Conservation (phyloP, 2,888 invertebrate species). For the Steinernema carpocapsae region DNA sequence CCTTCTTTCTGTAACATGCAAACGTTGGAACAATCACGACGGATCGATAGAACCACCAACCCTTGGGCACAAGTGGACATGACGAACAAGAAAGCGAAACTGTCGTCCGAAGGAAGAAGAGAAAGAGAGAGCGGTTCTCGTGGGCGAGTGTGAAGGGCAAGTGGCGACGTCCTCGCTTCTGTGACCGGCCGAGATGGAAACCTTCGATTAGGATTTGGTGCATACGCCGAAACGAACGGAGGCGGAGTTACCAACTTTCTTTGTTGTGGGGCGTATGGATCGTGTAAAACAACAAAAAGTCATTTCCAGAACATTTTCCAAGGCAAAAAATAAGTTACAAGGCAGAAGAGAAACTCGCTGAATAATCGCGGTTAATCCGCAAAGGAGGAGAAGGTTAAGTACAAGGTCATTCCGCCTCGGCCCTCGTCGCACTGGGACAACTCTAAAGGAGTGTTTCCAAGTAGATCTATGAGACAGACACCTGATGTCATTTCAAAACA, state of each 20-base stretch:
- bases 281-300: no score
- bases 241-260: constrained; percentile 19
- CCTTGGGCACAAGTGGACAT: constrained; percentile 33
- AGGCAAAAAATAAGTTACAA: no score
- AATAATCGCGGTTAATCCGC: no score
- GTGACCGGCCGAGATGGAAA: constrained; percentile 29
- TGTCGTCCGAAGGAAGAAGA: constrained; percentile 19
- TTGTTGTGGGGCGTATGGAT: not conserved
- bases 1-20: constrained; percentile 43
- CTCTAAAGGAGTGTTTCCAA: no score
- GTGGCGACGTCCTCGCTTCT: constrained; percentile 29
- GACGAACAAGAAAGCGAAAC: not conserved
- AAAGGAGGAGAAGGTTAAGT: no score
- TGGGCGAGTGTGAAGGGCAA: constrained; percentile 20
- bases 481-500: no score
- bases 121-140: not conserved
- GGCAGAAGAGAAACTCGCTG: no score
- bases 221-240: constrained; percentile 12
- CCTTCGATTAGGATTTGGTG: constrained; percentile 24
- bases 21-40: not conserved
- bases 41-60: constrained; percentile 12
- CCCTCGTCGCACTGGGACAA: no score
- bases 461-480: no score
- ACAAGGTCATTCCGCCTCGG: no score
- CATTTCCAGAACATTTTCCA: no score